phyloP scores from a whole-genome alignment of 2,797 vertebrate genomes.

The Muscicapa comitata region DNA sequence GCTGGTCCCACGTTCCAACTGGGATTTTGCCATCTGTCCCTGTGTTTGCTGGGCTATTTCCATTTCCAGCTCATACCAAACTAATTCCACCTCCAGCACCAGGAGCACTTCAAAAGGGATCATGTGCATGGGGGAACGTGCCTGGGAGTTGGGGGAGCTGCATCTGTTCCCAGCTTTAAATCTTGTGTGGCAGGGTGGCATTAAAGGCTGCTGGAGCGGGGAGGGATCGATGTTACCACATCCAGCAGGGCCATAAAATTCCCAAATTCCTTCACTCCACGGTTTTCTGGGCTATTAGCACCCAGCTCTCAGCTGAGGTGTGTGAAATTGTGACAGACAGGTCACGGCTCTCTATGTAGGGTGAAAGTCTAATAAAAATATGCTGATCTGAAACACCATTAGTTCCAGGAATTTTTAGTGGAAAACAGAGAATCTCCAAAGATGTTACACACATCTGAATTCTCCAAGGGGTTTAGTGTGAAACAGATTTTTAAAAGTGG shows the following conservation, averaged over 20 bases:
- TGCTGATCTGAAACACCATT: not conserved
- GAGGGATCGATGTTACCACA: not conserved
- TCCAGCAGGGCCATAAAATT: not conserved
- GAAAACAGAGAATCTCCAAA: not conserved
- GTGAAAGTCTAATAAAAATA: not conserved
- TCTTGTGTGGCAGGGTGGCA: not conserved
- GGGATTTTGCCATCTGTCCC: conserved; percentile 79
- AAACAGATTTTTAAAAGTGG: not conserved
- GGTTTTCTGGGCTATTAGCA: not conserved
- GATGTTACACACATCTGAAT: not conserved
- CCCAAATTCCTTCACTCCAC: not conserved
- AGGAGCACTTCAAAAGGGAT: conserved; percentile 73
- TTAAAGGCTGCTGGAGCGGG: not conserved
- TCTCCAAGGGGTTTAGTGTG: not conserved
- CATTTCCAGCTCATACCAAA: conserved; percentile 75
- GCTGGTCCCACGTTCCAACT: conserved; percentile 74
- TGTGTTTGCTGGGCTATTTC: conserved; percentile 71
- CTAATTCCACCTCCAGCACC: conserved; percentile 69
- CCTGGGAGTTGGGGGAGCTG: not conserved
- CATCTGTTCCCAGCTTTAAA: conserved; percentile 64
- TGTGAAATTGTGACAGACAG: not conserved
- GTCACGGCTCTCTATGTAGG: fast-evolving
- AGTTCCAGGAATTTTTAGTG: not conserved
- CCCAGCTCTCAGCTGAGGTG: not conserved
- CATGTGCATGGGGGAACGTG: conserved; percentile 53